These are phyloP conservation scores for Brenthis ino DNA, from an alignment of 2,888 invertebrate species.

Conservation along the genomic window DNA sequence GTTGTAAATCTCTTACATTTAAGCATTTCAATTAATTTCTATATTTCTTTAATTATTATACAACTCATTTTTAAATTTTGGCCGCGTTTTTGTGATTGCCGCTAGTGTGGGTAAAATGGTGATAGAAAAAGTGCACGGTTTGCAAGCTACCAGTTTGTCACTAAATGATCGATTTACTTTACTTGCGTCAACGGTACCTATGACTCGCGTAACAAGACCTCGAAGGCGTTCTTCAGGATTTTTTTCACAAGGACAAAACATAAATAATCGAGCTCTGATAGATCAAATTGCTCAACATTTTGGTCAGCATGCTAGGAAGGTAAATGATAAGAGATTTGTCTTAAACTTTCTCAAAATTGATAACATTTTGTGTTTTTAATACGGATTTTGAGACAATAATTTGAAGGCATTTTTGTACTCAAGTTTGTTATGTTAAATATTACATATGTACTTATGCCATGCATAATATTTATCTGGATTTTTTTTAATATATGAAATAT, in stretches of 20 bases:
- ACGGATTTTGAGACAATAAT: too few species aligned
- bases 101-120: slow-evolving; percentile 50
- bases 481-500: neutral
- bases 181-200: slow-evolving; percentile 49
- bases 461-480: too few species aligned
- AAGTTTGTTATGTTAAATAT: too few species aligned
- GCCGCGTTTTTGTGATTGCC: neutral
- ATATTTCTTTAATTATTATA: neutral
- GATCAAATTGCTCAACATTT: slow-evolving; percentile 60
- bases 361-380: too few species aligned
- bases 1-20: neutral
- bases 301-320: slow-evolving; percentile 57
- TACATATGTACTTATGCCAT: too few species aligned
- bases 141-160: slow-evolving; percentile 70
- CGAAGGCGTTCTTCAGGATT: slow-evolving; percentile 39
- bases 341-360: too few species aligned
- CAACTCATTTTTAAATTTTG: neutral
- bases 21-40: too few species aligned
- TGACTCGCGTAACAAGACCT: slow-evolving; percentile 45
- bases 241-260: slow-evolving; percentile 33
- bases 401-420: too few species aligned
- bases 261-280: slow-evolving; percentile 50
- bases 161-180: slow-evolving; percentile 65
- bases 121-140: slow-evolving; percentile 68
- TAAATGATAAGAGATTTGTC: slow-evolving; percentile 39